Percentiles rank a stretch among this genome's conserved stretches.
Conservation (phyloP, 2,797 vertebrate species). For the Tadarida brasiliensis region DNA sequence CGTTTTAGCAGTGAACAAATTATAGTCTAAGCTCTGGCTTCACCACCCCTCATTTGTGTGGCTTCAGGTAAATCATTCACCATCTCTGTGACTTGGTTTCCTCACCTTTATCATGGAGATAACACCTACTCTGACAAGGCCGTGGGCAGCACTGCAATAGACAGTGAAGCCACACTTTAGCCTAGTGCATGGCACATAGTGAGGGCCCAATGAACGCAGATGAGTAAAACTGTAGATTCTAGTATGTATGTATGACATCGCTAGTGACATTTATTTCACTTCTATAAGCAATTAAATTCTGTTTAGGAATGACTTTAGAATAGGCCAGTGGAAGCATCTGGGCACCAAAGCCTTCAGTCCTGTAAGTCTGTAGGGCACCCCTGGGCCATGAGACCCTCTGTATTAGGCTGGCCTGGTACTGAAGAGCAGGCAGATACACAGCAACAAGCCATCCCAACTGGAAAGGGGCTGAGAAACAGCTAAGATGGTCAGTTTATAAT, state of each 20-base stretch:
- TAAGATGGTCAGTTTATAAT: neutral
- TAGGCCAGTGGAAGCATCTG: neutral
- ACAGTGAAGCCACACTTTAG: neutral
- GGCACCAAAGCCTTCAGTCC: neutral
- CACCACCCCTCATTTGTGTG: neutral
- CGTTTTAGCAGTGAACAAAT: conserved; percentile 25
- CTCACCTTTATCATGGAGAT: neutral
- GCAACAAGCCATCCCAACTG: neutral
- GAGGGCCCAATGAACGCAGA: neutral
- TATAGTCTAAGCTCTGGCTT: neutral
- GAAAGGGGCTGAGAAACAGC: neutral
- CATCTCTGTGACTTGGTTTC: neutral
- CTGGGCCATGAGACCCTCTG: neutral
- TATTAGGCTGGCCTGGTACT: neutral
- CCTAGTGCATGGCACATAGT: neutral
- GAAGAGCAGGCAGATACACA: neutral
- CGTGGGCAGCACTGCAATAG: neutral
- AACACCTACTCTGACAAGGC: neutral
- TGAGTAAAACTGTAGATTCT: neutral
- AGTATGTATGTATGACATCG: neutral
- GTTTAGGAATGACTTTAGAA: neutral
- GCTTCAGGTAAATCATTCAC: neutral
- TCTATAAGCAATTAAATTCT: neutral
- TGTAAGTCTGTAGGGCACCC: neutral
- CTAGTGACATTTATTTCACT: neutral